These are phyloP conservation scores for Siniperca chuatsi DNA, from an alignment of 2,113 vertebrate genomes.

Conservation along the genomic window DNA sequence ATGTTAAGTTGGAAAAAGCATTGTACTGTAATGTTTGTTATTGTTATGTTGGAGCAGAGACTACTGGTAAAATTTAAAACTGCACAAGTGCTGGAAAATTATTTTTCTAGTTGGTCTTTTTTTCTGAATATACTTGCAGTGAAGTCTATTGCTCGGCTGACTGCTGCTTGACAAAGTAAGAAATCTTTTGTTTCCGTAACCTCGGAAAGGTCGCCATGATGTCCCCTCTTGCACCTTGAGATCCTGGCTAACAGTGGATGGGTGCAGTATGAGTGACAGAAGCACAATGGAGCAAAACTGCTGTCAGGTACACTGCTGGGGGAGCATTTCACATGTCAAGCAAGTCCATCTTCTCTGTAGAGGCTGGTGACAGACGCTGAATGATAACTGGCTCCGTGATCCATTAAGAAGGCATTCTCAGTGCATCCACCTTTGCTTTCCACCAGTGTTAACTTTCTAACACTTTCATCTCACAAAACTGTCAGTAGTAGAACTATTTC, in stretches of 20 bases:
- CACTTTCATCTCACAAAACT: conserved; percentile 3
- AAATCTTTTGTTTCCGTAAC: neutral
- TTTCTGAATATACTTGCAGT: neutral
- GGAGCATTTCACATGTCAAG: conserved; percentile 37
- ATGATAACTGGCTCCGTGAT: neutral
- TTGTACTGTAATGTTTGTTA: neutral
- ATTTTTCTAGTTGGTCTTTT: neutral
- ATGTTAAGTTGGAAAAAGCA: conserved; percentile 2
- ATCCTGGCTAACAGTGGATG: neutral
- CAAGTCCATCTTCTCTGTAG: conserved; percentile 10
- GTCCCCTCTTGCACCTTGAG: neutral
- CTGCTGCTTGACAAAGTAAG: conserved; percentile 2
- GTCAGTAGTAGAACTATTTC: neutral
- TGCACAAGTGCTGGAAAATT: conserved; percentile 16
- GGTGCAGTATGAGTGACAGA: conserved; percentile 10
- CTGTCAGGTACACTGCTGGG: conserved; percentile 1
- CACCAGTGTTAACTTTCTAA: neutral
- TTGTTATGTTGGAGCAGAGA: neutral
- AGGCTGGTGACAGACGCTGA: conserved; percentile 29
- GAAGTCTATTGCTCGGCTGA: neutral
- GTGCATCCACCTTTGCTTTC: neutral
- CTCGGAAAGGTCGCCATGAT: neutral
- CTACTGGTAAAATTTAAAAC: neutral
- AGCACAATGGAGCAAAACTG: conserved; percentile 27
- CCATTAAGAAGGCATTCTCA: conserved; percentile 2